These are phyloP conservation scores for Tricholaema leucomelas DNA, from an alignment of 2,113 vertebrate species.

Conservation along the genomic window DNA sequence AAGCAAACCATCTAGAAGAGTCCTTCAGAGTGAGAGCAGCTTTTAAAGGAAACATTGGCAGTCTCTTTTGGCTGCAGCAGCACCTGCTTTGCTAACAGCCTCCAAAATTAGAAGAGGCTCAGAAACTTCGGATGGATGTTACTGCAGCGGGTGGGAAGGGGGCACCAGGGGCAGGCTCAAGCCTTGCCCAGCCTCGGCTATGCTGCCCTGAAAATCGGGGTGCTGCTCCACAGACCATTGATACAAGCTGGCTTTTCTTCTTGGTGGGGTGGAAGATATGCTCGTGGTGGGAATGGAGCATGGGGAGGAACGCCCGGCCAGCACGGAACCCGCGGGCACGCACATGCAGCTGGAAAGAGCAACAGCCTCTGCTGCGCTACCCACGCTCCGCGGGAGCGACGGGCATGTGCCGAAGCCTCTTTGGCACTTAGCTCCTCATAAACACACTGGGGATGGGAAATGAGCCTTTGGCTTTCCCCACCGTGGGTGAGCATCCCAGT, in stretches of 20 bases:
- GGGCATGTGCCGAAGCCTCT: conserved; percentile 37
- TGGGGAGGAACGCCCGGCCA: accelerated
- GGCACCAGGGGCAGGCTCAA: background rate
- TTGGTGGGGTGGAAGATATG: background rate
- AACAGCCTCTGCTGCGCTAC: background rate
- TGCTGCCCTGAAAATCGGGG: background rate
- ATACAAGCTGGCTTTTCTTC: background rate
- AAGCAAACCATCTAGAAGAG: conserved; percentile 62
- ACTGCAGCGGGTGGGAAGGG: conserved; percentile 9
- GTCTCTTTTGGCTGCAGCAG: conserved; percentile 50
- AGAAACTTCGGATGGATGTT: conserved; percentile 51
- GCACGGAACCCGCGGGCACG: background rate
- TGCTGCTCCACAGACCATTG: background rate
- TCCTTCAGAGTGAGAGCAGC: conserved; percentile 49
- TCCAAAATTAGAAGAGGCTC: conserved; percentile 67
- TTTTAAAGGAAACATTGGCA: conserved; percentile 64
- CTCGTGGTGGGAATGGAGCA: background rate
- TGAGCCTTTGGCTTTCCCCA: background rate
- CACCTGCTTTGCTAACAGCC: conserved; percentile 40
- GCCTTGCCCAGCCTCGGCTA: conserved; percentile 15
- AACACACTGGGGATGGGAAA: background rate
- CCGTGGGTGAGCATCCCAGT: accelerated
- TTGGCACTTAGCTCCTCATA: conserved; percentile 47
- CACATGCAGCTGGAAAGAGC: conserved; percentile 13
- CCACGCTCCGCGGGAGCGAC: background rate